Conservation (phyloP, 2,888 invertebrate genomes). For the Drosophila recens region DNA sequence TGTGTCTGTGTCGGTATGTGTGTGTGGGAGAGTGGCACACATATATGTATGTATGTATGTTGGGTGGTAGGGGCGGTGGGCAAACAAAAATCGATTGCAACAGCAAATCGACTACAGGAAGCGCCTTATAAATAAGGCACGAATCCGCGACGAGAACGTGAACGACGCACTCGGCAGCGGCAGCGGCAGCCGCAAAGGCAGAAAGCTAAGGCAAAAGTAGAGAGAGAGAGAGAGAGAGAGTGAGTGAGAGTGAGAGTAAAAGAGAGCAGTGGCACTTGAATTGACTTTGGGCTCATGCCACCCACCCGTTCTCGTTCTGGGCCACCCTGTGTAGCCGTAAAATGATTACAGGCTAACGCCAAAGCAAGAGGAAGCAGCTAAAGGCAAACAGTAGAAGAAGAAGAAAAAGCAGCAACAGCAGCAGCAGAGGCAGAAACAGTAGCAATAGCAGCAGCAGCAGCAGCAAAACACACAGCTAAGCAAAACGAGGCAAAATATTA, state of each 20-base stretch:
- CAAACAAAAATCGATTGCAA: constrained; percentile 68
- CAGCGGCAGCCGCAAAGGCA: constrained; percentile 25
- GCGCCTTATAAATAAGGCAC: constrained; percentile 57
- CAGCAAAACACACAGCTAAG: constrained; percentile 23
- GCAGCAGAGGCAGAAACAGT: too few species aligned
- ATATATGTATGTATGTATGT: constrained; percentile 21
- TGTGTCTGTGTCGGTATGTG: background rate
- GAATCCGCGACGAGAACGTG: constrained; percentile 51
- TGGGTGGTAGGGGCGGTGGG: constrained; percentile 32
- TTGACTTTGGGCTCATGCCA: constrained; percentile 68
- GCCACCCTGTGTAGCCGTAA: constrained; percentile 44
- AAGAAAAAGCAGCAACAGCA: constrained; percentile 14
- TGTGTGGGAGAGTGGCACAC: constrained; percentile 4
- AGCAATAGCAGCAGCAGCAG: constrained; percentile 6
- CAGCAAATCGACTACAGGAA: constrained; percentile 63
- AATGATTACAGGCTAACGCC: constrained; percentile 76
- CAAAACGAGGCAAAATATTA: constrained; percentile 27
- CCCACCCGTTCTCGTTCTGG: constrained; percentile 13
- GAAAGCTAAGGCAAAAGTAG: constrained; percentile 21
- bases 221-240: constrained; percentile 8
- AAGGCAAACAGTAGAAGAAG: constrained; percentile 16
- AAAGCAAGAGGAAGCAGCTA: constrained; percentile 51
- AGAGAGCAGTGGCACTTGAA: constrained; percentile 70
- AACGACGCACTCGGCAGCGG: constrained; percentile 54
- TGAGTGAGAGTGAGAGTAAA: constrained; percentile 2